Percentiles rank a stretch among this genome's conserved stretches.
Evolutionary conservation across 2,113 vertebrate genomes (phyloP).

Genomic region (Erythrocebus patas): DNA sequence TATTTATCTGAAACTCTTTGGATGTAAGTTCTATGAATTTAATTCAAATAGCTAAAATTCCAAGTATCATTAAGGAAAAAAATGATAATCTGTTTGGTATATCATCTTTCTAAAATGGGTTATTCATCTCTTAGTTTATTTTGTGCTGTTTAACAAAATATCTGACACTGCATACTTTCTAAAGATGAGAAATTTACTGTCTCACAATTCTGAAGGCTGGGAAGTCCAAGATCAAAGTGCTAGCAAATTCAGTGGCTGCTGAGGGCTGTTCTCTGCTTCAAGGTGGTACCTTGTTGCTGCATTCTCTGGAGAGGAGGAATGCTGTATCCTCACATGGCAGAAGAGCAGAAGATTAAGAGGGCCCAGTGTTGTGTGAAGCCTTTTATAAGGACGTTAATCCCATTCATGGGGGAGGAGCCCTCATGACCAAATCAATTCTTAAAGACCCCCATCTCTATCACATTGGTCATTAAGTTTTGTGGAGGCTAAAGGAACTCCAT

Average conservation of each 20-base stretch:
- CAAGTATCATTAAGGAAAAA: neutral
- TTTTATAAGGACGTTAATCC: neutral
- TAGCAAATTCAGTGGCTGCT: neutral
- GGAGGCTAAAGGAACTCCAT: too few species aligned
- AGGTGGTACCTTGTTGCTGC: neutral
- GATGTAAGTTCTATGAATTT: neutral
- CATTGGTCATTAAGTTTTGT: neutral
- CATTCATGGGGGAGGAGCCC: neutral
- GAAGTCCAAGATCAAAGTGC: neutral
- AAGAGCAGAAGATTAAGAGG: neutral
- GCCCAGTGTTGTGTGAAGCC: accelerated
- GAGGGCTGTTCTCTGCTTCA: neutral
- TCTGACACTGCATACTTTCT: neutral
- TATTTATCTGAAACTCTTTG: neutral
- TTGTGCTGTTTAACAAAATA: neutral
- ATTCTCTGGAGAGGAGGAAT: neutral
- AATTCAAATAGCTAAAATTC: neutral
- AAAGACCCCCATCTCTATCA: neutral
- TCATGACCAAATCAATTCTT: neutral
- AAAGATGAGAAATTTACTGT: neutral
- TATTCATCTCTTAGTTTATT: neutral
- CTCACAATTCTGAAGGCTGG: neutral
- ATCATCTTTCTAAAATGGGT: neutral
- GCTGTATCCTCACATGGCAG: neutral
- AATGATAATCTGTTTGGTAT: neutral